A percentile compares a stretch with the other conserved stretches of the same genome.
phyloP scores from a whole-genome alignment of 2,888 invertebrate genomes.

The Aquatica leii region DNA sequence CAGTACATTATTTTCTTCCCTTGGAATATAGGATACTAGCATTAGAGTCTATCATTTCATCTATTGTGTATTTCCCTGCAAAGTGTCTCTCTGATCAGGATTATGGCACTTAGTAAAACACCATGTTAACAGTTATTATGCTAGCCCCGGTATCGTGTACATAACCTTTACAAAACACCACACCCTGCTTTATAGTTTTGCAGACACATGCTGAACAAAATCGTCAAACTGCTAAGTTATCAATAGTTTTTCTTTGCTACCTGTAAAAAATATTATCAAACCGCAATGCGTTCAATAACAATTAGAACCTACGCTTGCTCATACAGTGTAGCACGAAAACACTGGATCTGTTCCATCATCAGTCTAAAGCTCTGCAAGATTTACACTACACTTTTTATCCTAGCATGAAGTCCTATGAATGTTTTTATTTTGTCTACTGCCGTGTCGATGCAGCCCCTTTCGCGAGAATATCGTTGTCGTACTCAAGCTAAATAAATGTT shows the following conservation, averaged over 20 bases:
- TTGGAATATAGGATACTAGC: not conserved
- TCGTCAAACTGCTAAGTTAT: conserved; percentile 8
- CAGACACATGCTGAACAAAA: not conserved
- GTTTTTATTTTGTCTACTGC: not conserved
- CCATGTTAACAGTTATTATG: too few species aligned
- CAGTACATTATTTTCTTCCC: not conserved
- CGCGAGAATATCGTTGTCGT: not conserved
- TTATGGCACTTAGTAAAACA: too few species aligned
- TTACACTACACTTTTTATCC: not conserved
- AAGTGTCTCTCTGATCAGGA: too few species aligned
- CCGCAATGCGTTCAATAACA: not conserved
- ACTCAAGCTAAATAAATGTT: not conserved
- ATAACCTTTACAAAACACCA: too few species aligned
- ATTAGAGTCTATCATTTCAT: not conserved
- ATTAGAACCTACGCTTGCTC: not conserved
- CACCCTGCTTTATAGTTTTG: not conserved
- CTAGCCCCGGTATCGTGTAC: too few species aligned
- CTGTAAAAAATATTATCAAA: conserved; percentile 5
- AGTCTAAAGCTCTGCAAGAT: not conserved
- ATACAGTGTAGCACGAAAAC: not conserved
- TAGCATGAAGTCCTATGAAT: not conserved
- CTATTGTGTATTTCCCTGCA: not conserved
- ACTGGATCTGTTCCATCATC: not conserved
- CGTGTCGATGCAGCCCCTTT: not conserved
- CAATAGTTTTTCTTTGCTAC: not conserved